Percentiles rank a stretch among this genome's conserved stretches.
phyloP scores from a whole-genome alignment of 2,797 vertebrate species.

The Selene dorsalis region DNA sequence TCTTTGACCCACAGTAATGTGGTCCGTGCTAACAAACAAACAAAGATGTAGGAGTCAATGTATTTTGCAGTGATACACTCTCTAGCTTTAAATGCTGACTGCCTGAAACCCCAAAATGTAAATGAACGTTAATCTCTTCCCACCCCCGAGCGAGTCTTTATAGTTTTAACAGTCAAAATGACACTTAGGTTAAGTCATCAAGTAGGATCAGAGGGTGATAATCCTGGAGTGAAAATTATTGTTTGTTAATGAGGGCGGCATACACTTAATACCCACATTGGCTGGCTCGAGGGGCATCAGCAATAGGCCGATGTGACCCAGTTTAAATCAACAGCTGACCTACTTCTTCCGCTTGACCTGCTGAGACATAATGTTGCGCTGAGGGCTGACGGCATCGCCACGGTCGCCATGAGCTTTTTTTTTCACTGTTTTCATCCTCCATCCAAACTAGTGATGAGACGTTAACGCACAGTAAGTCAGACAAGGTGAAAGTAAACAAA shows the following conservation, averaged over 20 bases:
- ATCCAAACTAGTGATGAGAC: constrained; percentile 34
- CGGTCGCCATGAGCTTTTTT: constrained; percentile 21
- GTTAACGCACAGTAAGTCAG: constrained; percentile 39
- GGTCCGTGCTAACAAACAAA: neutral
- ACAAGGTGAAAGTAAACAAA: constrained; percentile 45
- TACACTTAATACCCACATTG: constrained; percentile 50
- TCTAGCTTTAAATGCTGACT: constrained; percentile 10
- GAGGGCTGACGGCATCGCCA: constrained; percentile 30
- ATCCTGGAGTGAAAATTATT: constrained; percentile 60
- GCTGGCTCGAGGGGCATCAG: constrained; percentile 46
- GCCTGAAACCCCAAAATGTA: constrained; percentile 23
- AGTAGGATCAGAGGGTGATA: constrained; percentile 43
- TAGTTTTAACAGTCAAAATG: constrained; percentile 27
- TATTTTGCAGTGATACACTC: neutral
- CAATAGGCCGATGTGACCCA: constrained; percentile 61
- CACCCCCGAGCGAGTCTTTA: constrained; percentile 15
- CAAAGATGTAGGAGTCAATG: neutral
- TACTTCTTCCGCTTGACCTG: constrained; percentile 77
- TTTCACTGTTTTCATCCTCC: constrained; percentile 21
- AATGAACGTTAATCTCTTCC: constrained; percentile 44
- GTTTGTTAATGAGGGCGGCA: constrained; percentile 65
- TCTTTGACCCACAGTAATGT: neutral
- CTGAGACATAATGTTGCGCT: constrained; percentile 30
- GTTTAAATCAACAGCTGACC: constrained; percentile 75
- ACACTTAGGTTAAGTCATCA: constrained; percentile 39